Percentiles rank a stretch among this genome's conserved stretches.
These are phyloP conservation scores for Xestoiulus laeticollis DNA, from an alignment of 2,888 invertebrate genomes.

Conservation along the genomic window DNA sequence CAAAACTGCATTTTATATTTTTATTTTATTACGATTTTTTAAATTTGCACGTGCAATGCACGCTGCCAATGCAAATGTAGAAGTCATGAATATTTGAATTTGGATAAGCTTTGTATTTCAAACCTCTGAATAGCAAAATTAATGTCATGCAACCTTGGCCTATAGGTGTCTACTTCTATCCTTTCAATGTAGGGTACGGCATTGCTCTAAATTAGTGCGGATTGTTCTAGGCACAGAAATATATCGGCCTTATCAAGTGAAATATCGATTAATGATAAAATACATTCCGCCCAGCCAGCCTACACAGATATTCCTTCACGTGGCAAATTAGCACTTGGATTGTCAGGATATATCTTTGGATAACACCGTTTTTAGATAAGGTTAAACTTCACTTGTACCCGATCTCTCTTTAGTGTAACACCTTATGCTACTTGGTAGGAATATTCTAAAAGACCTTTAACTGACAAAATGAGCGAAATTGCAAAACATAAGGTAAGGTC, in stretches of 20 bases:
- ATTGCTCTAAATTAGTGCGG: neutral
- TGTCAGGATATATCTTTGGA: neutral
- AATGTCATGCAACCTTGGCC: neutral
- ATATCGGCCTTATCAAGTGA: neutral
- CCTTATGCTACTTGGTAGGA: neutral
- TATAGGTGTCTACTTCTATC: neutral
- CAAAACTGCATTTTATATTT: too few relatives aligned
- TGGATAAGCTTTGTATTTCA: neutral
- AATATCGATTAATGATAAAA: constrained; percentile 6
- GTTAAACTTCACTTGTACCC: neutral
- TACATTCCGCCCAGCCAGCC: neutral
- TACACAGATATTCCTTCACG: neutral
- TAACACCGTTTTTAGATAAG: neutral
- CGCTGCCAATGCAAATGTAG: neutral
- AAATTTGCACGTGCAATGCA: neutral
- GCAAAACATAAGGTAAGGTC: constrained; percentile 8
- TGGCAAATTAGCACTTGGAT: neutral
- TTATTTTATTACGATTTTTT: too few relatives aligned
- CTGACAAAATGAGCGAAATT: neutral
- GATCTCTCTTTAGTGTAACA: neutral
- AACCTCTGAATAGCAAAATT: neutral
- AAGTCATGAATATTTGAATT: neutral
- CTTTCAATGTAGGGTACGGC: neutral
- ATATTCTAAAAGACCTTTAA: neutral
- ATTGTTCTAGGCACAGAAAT: neutral